Percentiles rank a stretch among this genome's conserved stretches.
phyloP scores from a whole-genome alignment of 2,113 vertebrate species.

The Symphodus melops region DNA sequence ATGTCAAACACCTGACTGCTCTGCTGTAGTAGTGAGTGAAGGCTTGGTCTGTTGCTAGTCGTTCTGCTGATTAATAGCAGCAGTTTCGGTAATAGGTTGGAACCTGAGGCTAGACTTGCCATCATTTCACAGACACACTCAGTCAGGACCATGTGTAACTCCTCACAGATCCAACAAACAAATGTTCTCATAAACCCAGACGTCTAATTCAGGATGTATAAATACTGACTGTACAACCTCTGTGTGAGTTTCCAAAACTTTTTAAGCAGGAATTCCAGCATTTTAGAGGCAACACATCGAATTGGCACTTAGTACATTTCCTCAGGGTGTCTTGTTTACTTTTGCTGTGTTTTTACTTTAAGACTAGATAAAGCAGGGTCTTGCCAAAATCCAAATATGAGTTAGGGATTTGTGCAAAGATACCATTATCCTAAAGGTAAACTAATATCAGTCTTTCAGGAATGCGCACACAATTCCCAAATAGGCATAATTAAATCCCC shows the following conservation, averaged over 20 bases:
- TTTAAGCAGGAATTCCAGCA: background rate
- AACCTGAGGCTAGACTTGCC: constrained; percentile 16
- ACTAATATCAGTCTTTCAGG: constrained; percentile 46
- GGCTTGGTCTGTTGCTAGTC: constrained; percentile 17
- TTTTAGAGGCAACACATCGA: constrained; percentile 22
- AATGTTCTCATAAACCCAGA: constrained; percentile 29
- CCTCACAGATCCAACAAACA: constrained; percentile 19
- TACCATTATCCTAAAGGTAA: constrained; percentile 48
- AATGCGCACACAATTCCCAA: constrained; percentile 50
- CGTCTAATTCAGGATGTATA: constrained; percentile 7
- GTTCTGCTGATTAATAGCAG: constrained; percentile 43
- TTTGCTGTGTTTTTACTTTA: constrained; percentile 29
- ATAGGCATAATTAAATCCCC: constrained; percentile 47
- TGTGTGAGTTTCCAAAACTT: background rate
- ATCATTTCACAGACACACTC: constrained; percentile 16
- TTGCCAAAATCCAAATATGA: constrained; percentile 51
- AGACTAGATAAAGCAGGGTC: constrained; percentile 40
- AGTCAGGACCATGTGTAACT: constrained; percentile 8
- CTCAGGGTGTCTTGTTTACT: constrained; percentile 39
- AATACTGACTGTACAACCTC: background rate
- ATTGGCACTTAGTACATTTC: constrained; percentile 28
- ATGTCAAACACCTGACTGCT: background rate
- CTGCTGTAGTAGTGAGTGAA: constrained; percentile 13
- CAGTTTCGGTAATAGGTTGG: constrained; percentile 34
- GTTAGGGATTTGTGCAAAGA: constrained; percentile 49